Evolutionary conservation across 2,113 vertebrate genomes (phyloP), one percentile per base, ranked within the genome.

Genomic region (Oncorhynchus nerka): DNA sequence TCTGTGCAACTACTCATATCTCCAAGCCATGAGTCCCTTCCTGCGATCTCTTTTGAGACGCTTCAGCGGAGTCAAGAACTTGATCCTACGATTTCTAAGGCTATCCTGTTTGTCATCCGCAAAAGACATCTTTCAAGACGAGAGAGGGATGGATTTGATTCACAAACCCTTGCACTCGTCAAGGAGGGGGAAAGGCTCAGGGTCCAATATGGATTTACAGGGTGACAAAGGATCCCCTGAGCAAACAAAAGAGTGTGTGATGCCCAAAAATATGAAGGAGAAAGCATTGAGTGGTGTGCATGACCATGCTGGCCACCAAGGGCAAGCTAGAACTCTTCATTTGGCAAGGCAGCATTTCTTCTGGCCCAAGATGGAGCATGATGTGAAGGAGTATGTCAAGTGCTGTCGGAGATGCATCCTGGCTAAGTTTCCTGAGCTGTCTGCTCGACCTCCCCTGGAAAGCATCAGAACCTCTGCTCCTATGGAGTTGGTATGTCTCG

Each of bases 381-480:
- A 24, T 24, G 24, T 24, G 24, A 24, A 24, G 1, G 55, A 61
- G 1, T 75, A 83, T 34, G 62, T 75, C 26, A 65, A 24, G 11
- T 67, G 28, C 12, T 83, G 68, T 22, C n/a, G 66, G 5, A 39
- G 75, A n/a, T 83, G 68, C 59, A 59, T 80, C 1, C 24, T 80
- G 55, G 74, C 51, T 28, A 77, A 79, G 20, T 68, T 49, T 3
- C 83, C 71, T 2, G 75, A 85, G n/a, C 70, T 51, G 0, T 67
- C 39, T 28, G 70, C 79, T 6, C 5, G 30, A 32, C 4, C 32
- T 32, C 32, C 71, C 11, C 49, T 72, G 1, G 48, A 75, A 22
- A 82, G 32, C 20, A 82, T 82, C 5, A n/a, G 26, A 8, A 19
- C 77, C 30, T 30, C 8, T 0, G 62, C 22, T 0, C 22, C 24